Evolutionary conservation across 2,113 vertebrate genomes (phyloP).

Genomic region (Vanacampus margaritifer): DNA sequence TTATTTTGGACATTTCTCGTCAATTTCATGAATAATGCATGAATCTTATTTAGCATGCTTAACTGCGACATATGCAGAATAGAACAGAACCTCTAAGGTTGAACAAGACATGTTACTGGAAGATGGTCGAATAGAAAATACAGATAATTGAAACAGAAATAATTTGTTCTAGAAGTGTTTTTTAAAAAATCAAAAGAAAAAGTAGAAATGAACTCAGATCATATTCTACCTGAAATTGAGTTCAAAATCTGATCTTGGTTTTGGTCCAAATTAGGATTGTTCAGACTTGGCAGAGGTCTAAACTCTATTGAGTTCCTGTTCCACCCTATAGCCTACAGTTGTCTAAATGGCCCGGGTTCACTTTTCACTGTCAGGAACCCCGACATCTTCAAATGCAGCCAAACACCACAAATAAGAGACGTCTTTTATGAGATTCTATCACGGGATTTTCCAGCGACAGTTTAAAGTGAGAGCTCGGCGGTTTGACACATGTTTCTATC

Average conservation of each 20-base stretch:
- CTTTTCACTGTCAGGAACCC: constrained; percentile 12
- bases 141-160: background rate
- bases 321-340: background rate
- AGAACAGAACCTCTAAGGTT: background rate
- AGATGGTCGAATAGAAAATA: background rate
- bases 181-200: no score
- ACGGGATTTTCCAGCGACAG: constrained; percentile 35
- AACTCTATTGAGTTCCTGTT: background rate
- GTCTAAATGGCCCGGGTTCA: background rate
- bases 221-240: no score
- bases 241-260: background rate
- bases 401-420: background rate
- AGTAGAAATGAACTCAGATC: no score
- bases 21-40: background rate
- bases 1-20: background rate
- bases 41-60: background rate
- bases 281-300: background rate
- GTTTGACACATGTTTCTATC: constrained; percentile 27
- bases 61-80: background rate
- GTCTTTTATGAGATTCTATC: constrained; percentile 35
- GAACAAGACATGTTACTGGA: background rate
- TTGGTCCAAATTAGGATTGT: background rate
- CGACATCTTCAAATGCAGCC: constrained; percentile 17
- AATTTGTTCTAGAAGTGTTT: background rate
- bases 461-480: constrained; percentile 8